Conservation (phyloP, 2,113 vertebrate species). For the Heterochromis multidens region DNA sequence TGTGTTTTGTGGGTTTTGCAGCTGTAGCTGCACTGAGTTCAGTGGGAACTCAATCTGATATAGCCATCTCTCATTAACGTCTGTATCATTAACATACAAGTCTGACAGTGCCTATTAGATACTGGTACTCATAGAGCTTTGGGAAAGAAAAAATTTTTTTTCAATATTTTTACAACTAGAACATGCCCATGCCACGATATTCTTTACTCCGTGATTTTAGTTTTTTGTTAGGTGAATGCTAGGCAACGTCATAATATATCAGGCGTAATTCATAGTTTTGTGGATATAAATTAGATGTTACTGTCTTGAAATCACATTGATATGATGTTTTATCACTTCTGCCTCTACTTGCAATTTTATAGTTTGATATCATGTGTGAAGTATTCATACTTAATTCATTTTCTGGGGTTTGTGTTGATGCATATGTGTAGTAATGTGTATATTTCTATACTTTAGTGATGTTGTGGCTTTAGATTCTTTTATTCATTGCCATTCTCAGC, state of each 20-base stretch:
- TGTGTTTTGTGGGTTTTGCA: slow-evolving; percentile 46
- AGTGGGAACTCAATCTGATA: slow-evolving; percentile 7
- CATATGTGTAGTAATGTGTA: background rate
- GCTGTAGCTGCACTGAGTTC: background rate
- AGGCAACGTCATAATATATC: no score
- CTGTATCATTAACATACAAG: slow-evolving; percentile 5
- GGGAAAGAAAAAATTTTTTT: slow-evolving; percentile 13
- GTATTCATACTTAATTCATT: background rate
- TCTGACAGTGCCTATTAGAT: slow-evolving; percentile 10
- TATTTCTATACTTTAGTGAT: background rate
- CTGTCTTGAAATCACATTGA: no score
- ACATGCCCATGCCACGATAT: no score
- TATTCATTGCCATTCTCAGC: background rate
- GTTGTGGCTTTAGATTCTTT: background rate
- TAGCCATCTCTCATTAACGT: slow-evolving; percentile 14
- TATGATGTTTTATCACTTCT: background rate
- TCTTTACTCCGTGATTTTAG: no score
- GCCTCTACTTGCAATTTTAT: background rate
- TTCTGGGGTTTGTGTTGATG: background rate
- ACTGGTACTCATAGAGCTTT: background rate
- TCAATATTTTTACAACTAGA: background rate
- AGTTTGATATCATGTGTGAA: background rate
- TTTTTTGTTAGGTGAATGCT: background rate
- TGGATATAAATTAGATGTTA: no score
- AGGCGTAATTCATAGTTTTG: no score